Percentiles rank a stretch among this genome's conserved stretches.
phyloP scores from a whole-genome alignment of 2,888 invertebrate species.

The Vanessa cardui region DNA sequence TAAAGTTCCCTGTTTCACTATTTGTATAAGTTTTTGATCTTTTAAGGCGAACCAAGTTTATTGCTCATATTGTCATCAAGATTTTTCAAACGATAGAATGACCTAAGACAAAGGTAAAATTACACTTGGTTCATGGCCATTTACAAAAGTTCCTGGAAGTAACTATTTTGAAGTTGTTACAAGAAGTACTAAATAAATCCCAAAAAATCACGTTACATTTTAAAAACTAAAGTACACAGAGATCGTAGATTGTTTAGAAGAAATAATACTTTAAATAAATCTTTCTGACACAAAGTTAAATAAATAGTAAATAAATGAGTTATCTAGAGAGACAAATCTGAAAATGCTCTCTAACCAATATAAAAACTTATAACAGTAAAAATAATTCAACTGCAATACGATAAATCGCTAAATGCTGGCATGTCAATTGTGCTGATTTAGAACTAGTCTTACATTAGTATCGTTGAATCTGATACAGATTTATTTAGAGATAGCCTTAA shows the following conservation, averaged over 20 bases:
- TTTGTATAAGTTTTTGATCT: constrained; percentile 26
- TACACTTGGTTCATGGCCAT: constrained; percentile 56
- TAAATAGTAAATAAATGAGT: too few relatives aligned
- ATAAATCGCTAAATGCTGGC: background rate
- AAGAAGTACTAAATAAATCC: constrained; percentile 5
- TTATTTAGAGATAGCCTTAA: constrained; percentile 27
- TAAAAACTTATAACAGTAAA: too few relatives aligned
- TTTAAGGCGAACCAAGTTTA: constrained; percentile 50
- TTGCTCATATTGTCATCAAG: constrained; percentile 72
- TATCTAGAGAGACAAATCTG: background rate
- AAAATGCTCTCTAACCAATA: background rate
- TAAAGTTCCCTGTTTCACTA: background rate
- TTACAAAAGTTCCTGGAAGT: constrained; percentile 54
- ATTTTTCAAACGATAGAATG: constrained; percentile 54
- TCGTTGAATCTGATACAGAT: constrained; percentile 24
- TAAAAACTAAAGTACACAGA: too few relatives aligned
- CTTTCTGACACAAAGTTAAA: too few relatives aligned
- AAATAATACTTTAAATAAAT: too few relatives aligned
- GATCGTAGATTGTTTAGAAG: too few relatives aligned
- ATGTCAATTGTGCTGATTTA: constrained; percentile 7
- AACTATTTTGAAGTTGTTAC: constrained; percentile 22
- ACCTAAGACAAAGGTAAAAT: constrained; percentile 62
- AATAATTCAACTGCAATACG: background rate
- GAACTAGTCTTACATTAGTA: background rate
- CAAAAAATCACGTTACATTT: too few relatives aligned